These are phyloP conservation scores for Stegana nigrithorax DNA, from an alignment of 2,888 invertebrate genomes.

Conservation along the genomic window DNA sequence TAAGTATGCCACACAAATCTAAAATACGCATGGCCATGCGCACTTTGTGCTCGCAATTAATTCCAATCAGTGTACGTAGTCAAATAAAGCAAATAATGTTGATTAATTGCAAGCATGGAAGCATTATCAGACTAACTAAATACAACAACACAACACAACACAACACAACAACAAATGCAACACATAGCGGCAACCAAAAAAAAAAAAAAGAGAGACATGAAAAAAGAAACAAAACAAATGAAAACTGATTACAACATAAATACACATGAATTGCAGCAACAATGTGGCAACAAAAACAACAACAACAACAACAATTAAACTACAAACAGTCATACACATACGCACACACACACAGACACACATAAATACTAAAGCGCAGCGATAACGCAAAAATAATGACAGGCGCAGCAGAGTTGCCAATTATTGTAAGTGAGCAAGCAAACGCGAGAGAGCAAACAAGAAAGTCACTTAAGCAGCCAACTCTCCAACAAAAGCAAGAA, in stretches of 20 bases:
- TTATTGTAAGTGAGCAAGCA: background rate
- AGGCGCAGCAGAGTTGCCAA: background rate
- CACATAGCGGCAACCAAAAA: too few species aligned
- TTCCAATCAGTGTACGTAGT: slow-evolving; percentile 5
- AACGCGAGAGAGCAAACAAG: too few species aligned
- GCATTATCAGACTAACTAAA: slow-evolving; percentile 9
- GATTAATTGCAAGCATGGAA: slow-evolving; percentile 57
- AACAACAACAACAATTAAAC: slow-evolving; percentile 12
- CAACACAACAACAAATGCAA: too few species aligned
- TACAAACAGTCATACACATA: slow-evolving; percentile 15
- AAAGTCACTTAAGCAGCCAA: background rate
- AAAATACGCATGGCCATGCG: too few species aligned
- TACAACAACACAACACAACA: background rate
- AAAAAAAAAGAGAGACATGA: slow-evolving; percentile 18
- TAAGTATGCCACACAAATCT: background rate
- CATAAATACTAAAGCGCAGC: slow-evolving; percentile 1
- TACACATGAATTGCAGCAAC: slow-evolving; percentile 54
- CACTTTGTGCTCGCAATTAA: slow-evolving; percentile 10
- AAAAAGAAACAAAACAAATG: slow-evolving; percentile 28
- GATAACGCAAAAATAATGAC: background rate
- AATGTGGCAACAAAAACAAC: slow-evolving; percentile 24
- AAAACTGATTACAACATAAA: slow-evolving; percentile 49
- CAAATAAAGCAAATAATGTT: slow-evolving; percentile 32
- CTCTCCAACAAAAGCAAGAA: background rate
- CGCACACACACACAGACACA: background rate